phyloP scores from a whole-genome alignment of 1,140 invertebrate species.

The Hermetia illucens region DNA sequence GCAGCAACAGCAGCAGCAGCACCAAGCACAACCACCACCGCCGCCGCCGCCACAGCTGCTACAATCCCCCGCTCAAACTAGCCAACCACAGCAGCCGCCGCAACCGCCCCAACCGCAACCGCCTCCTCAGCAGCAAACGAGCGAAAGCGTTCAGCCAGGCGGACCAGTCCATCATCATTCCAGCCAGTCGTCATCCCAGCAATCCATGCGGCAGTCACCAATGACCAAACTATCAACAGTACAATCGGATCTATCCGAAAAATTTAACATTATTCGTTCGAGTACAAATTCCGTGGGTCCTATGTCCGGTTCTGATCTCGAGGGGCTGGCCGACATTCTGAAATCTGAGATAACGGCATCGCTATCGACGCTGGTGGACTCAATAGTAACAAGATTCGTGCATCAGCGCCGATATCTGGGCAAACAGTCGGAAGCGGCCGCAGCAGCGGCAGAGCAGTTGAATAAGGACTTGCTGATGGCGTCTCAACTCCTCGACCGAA shows the following conservation, averaged over 20 bases:
- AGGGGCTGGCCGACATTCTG: slow-evolving; percentile 73
- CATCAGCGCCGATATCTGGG: slow-evolving; percentile 60
- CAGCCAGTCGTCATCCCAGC: slow-evolving; percentile 26
- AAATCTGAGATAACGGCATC: slow-evolving; percentile 81
- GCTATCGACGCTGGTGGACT: slow-evolving; percentile 73
- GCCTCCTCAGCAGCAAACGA: slow-evolving; percentile 24
- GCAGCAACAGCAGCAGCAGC: slow-evolving; percentile 25
- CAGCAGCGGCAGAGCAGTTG: slow-evolving; percentile 59
- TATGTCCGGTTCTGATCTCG: slow-evolving; percentile 59
- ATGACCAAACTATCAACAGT: slow-evolving; percentile 34
- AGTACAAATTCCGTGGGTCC: slow-evolving; percentile 43
- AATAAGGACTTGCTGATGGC: slow-evolving; percentile 68
- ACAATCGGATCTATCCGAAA: slow-evolving; percentile 42
- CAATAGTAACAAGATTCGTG: slow-evolving; percentile 68
- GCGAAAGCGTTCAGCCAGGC: slow-evolving; percentile 15
- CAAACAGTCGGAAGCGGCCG: slow-evolving; percentile 59
- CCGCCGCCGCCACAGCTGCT: slow-evolving; percentile 35
- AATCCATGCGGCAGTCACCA: slow-evolving; percentile 24
- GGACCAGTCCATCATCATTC: slow-evolving; percentile 13
- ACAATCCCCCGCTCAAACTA: slow-evolving; percentile 32
- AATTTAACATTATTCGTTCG: slow-evolving; percentile 46
- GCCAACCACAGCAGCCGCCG: slow-evolving; percentile 21
- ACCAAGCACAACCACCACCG: slow-evolving; percentile 32
- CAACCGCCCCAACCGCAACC: slow-evolving; percentile 34
- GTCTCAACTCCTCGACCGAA: slow-evolving; percentile 64